Conservation (phyloP, 2,113 vertebrate genomes). For the Herpailurus yagouaroundi region DNA sequence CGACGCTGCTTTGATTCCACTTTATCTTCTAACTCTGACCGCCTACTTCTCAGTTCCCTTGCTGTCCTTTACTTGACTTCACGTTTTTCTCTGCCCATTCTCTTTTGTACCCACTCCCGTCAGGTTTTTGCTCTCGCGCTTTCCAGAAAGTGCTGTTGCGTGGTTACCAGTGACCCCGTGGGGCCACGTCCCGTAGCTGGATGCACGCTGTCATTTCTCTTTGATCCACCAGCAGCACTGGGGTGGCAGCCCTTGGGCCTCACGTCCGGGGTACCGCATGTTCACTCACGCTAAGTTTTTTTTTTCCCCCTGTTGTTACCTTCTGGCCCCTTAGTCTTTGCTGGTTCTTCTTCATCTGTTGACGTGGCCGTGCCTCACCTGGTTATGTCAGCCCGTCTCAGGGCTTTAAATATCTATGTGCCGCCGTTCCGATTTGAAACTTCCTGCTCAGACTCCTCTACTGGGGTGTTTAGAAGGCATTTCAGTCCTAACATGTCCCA, state of each 20-base stretch:
- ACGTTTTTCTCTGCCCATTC: background rate
- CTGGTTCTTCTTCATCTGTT: background rate
- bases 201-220: background rate
- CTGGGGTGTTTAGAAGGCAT: background rate
- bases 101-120: background rate
- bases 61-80: background rate
- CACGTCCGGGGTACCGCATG: background rate
- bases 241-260: background rate
- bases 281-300: no score
- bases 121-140: background rate
- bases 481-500: background rate
- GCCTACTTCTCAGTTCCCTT: background rate
- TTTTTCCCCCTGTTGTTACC: background rate
- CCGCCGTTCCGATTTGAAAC: background rate
- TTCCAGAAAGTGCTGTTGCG: background rate
- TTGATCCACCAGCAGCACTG: background rate
- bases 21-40: background rate
- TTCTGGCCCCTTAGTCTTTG: background rate
- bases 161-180: background rate
- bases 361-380: background rate
- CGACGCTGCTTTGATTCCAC: background rate
- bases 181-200: background rate
- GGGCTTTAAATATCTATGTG: background rate
- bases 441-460: background rate
- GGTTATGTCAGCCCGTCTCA: background rate